A percentile compares a stretch with the other conserved stretches of the same genome.
Conservation (phyloP, 2,113 vertebrate genomes). For the Collichthys lucidus region DNA sequence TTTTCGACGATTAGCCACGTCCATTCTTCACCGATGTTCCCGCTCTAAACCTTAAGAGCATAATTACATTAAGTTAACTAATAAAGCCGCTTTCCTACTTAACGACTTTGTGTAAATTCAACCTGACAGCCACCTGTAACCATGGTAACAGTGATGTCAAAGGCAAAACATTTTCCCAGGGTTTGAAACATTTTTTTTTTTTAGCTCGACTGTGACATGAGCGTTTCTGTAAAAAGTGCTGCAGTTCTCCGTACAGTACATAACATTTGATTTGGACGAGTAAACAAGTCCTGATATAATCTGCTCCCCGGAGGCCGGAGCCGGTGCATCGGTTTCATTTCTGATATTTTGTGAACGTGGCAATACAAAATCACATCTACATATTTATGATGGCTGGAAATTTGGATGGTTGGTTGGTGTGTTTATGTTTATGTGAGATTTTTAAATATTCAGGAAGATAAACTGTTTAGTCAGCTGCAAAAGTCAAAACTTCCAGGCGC, state of each 20-base stretch:
- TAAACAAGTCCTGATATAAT: slow-evolving; percentile 8
- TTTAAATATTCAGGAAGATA: neutral
- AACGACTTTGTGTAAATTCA: slow-evolving; percentile 39
- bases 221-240: neutral
- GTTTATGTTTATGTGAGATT: neutral
- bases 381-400: slow-evolving; percentile 32
- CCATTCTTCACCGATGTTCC: neutral
- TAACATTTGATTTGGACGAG: slow-evolving; percentile 1
- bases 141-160: slow-evolving; percentile 37
- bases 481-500: slow-evolving; percentile 18
- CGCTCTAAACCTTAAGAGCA: neutral
- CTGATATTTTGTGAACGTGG: neutral
- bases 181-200: slow-evolving; percentile 6
- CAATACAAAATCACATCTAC: slow-evolving; percentile 6
- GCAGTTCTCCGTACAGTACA: neutral
- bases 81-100: slow-evolving; percentile 1
- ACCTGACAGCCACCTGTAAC: slow-evolving; percentile 32
- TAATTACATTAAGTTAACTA: slow-evolving; percentile 10
- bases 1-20: neutral
- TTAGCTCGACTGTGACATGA: neutral
- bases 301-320: neutral
- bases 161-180: slow-evolving; percentile 21
- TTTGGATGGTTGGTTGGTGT: neutral
- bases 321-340: slow-evolving; percentile 14
- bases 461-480: slow-evolving; percentile 25